Evolutionary conservation across 2,797 vertebrate genomes (phyloP).

Genomic region (Hippoglossus hippoglossus): DNA sequence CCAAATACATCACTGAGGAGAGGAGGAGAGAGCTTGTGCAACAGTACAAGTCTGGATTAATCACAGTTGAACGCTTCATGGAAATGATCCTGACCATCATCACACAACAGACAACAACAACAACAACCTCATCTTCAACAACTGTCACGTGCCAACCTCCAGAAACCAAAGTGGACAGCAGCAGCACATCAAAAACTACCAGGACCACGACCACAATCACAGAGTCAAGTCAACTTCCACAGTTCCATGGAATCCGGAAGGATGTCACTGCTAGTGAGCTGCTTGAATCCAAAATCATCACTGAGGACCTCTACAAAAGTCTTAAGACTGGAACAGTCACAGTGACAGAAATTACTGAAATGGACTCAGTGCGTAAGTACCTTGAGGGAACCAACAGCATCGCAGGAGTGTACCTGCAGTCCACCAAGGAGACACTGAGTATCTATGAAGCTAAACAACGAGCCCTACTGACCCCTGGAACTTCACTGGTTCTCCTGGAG

Average conservation of each 20-base stretch:
- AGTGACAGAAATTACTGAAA: slow-evolving; percentile 71
- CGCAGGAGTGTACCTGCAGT: slow-evolving; percentile 78
- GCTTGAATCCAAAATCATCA: slow-evolving; percentile 76
- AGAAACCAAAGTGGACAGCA: background rate
- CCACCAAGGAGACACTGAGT: slow-evolving; percentile 78
- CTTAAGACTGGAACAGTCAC: slow-evolving; percentile 75
- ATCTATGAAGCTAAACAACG: slow-evolving; percentile 76
- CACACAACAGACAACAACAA: slow-evolving; percentile 34
- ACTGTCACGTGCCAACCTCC: slow-evolving; percentile 11
- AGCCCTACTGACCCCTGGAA: slow-evolving; percentile 77
- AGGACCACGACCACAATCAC: slow-evolving; percentile 49
- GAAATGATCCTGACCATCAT: slow-evolving; percentile 72
- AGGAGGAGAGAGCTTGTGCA: slow-evolving; percentile 81
- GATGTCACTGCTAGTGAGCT: slow-evolving; percentile 69
- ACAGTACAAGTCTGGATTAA: slow-evolving; percentile 75
- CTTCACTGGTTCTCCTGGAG: slow-evolving; percentile 80
- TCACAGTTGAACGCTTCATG: slow-evolving; percentile 74
- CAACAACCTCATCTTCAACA: slow-evolving; percentile 41
- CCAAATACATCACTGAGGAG: slow-evolving; percentile 84
- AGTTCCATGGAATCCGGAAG: slow-evolving; percentile 69
- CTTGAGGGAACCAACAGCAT: slow-evolving; percentile 82
- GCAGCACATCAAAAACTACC: slow-evolving; percentile 1
- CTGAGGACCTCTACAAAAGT: slow-evolving; percentile 37
- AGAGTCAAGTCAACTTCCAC: slow-evolving; percentile 22
- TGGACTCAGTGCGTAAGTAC: slow-evolving; percentile 75